These are phyloP conservation scores for Caradrina clavipalpis DNA, from an alignment of 2,888 invertebrate genomes.

Conservation along the genomic window DNA sequence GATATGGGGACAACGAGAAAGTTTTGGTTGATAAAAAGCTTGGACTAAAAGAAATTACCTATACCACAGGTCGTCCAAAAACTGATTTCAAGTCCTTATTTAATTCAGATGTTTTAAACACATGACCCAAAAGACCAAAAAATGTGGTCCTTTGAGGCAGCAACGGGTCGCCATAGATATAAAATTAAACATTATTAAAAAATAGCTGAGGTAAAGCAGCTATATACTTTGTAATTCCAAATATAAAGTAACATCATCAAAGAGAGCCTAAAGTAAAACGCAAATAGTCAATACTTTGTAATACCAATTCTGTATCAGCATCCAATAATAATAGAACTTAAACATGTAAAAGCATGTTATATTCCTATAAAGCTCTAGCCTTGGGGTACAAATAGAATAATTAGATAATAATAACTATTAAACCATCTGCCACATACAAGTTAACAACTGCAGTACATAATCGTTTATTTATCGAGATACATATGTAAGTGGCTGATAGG, in stretches of 20 bases:
- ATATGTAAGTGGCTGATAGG: conserved; percentile 54
- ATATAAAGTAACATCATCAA: neutral
- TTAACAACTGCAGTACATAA: conserved; percentile 42
- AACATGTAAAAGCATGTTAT: neutral
- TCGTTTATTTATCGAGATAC: conserved; percentile 56
- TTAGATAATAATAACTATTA: conserved; percentile 26
- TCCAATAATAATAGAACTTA: neutral
- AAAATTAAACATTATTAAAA: no score
- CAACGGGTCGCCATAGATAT: no score
- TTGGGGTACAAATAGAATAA: conserved; percentile 44
- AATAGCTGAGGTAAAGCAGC: no score
- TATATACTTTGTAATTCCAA: no score
- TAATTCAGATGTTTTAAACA: neutral
- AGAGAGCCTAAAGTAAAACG: neutral
- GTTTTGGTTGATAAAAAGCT: neutral
- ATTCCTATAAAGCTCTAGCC: neutral
- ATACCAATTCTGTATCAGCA: neutral
- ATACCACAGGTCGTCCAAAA: neutral
- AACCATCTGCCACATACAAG: conserved; percentile 23
- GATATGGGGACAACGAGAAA: neutral
- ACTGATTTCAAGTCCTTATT: neutral
- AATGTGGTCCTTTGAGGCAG: neutral
- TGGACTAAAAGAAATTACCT: neutral
- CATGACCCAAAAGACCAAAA: neutral
- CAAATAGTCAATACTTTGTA: neutral